These are phyloP conservation scores for Glaucopsyche alexis DNA, from an alignment of 2,888 invertebrate species.

Conservation along the genomic window DNA sequence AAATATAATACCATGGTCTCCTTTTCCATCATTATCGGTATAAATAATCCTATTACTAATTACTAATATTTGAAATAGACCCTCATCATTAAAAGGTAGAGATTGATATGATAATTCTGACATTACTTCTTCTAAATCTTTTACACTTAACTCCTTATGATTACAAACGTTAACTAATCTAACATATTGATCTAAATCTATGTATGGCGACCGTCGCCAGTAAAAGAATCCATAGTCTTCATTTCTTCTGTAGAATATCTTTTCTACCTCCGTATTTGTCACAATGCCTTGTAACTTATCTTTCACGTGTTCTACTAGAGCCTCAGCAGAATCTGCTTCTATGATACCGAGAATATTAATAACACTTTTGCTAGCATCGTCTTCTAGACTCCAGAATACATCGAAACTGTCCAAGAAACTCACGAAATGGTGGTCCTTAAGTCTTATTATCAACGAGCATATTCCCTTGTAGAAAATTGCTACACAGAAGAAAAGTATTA, in stretches of 20 bases:
- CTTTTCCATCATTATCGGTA: slow-evolving; percentile 42
- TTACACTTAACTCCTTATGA: slow-evolving; percentile 45
- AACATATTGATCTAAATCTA: slow-evolving; percentile 66
- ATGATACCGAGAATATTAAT: slow-evolving; percentile 73
- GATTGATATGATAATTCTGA: slow-evolving; percentile 59
- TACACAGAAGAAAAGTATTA: slow-evolving; percentile 43
- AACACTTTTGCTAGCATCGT: slow-evolving; percentile 62
- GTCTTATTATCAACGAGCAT: slow-evolving; percentile 51
- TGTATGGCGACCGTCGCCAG: slow-evolving; percentile 61
- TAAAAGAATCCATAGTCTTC: slow-evolving; percentile 74
- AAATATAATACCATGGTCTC: slow-evolving; percentile 67
- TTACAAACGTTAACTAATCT: slow-evolving; percentile 58
- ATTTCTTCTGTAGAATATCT: slow-evolving; percentile 66
- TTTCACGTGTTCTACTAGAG: slow-evolving; percentile 48
- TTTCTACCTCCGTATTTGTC: slow-evolving; percentile 47
- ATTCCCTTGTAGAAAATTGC: slow-evolving; percentile 50
- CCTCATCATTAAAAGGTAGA: slow-evolving; percentile 67
- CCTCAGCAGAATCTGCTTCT: slow-evolving; percentile 53
- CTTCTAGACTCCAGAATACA: slow-evolving; percentile 76
- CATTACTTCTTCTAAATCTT: slow-evolving; percentile 59
- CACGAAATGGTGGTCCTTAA: slow-evolving; percentile 58
- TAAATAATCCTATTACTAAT: slow-evolving; percentile 49
- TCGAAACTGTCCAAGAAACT: slow-evolving; percentile 75
- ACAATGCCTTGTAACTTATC: slow-evolving; percentile 47
- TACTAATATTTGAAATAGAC: slow-evolving; percentile 76